These are phyloP conservation scores for Sebastes minor DNA, from an alignment of 2,797 vertebrate species.

Conservation along the genomic window DNA sequence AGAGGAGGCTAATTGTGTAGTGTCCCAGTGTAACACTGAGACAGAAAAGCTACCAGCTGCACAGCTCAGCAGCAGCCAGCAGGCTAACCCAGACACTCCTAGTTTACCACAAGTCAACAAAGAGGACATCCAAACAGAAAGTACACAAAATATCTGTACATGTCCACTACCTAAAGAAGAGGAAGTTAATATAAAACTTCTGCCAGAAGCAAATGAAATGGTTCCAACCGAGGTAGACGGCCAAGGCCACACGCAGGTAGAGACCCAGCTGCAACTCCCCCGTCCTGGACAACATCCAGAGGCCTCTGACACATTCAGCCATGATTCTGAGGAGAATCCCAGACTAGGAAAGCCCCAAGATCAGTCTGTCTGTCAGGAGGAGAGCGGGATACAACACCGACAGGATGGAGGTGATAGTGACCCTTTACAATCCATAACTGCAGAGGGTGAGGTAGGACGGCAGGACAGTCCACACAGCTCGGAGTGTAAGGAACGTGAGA, in stretches of 20 bases:
- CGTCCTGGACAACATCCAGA: constrained; percentile 11
- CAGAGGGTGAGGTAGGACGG: background rate
- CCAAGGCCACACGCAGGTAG: background rate
- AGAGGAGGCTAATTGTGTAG: background rate
- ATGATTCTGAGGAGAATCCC: background rate
- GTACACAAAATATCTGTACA: background rate
- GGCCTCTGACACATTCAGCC: background rate
- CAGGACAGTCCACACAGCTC: background rate
- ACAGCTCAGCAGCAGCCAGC: background rate
- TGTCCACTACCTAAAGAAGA: background rate
- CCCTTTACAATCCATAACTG: background rate
- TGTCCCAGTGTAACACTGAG: background rate
- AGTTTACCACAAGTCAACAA: background rate
- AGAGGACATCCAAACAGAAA: background rate
- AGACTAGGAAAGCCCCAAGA: background rate
- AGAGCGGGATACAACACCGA: background rate
- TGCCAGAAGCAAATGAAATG: background rate
- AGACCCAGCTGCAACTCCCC: background rate
- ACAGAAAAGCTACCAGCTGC: background rate
- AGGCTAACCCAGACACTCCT: background rate
- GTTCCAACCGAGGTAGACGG: background rate
- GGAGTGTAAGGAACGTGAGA: background rate
- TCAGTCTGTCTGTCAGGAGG: background rate
- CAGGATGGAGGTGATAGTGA: background rate
- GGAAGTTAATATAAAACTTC: background rate